Percentiles rank a stretch among this genome's conserved stretches.
phyloP scores from a whole-genome alignment of 2,113 vertebrate species.

The Micromys minutus region DNA sequence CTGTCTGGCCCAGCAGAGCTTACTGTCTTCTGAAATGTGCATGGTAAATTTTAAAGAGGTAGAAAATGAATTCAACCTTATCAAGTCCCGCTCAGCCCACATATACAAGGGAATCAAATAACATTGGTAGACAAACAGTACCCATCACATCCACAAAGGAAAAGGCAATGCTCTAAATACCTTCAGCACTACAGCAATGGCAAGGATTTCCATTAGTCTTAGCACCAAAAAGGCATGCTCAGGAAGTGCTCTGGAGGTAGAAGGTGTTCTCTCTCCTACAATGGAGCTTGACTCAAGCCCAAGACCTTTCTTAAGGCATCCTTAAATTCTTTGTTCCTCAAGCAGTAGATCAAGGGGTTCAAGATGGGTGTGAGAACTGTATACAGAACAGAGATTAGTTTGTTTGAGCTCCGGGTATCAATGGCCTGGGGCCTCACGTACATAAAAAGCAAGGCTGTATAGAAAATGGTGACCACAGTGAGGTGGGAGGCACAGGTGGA shows the following conservation, averaged over 20 bases:
- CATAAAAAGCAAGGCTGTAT: conserved; percentile 74
- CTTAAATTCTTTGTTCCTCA: conserved; percentile 81
- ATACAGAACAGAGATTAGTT: conserved; percentile 77
- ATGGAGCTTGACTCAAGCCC: background rate
- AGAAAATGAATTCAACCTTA: background rate
- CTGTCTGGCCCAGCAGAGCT: background rate
- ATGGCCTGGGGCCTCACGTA: conserved; percentile 75
- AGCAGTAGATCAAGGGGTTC: conserved; percentile 82
- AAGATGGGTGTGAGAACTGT: conserved; percentile 73
- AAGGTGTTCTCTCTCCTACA: background rate
- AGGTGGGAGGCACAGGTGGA: conserved; percentile 80
- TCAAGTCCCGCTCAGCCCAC: background rate
- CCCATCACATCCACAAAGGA: background rate
- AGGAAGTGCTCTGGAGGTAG: background rate
- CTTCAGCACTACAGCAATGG: background rate
- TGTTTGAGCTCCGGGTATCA: conserved; percentile 71
- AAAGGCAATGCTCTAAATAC: background rate
- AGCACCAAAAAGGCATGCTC: background rate
- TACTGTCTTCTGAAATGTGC: background rate
- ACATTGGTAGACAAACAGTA: background rate
- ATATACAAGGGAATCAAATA: background rate
- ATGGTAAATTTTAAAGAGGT: background rate
- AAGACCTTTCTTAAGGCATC: conserved; percentile 49
- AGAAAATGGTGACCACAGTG: conserved; percentile 76
- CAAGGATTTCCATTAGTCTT: background rate